phyloP scores from a whole-genome alignment of 2,113 vertebrate species.

The Ictalurus punctatus region DNA sequence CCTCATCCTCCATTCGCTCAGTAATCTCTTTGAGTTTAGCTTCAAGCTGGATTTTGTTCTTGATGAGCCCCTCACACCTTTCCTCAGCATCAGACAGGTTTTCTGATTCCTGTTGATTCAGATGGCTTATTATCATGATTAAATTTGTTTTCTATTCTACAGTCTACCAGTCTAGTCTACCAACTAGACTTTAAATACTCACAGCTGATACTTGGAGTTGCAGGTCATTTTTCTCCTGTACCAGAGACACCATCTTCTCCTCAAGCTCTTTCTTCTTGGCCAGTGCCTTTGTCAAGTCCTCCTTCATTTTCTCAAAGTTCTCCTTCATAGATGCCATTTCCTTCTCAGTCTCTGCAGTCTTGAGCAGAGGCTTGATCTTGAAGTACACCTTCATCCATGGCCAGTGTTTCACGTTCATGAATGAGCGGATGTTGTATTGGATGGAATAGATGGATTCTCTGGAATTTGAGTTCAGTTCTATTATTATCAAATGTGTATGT shows the following conservation, averaged over 20 bases:
- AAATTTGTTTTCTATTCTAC: neutral
- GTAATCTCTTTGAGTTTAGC: conserved; percentile 67
- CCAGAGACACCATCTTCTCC: conserved; percentile 78
- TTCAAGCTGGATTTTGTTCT: conserved; percentile 61
- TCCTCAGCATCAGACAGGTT: conserved; percentile 53
- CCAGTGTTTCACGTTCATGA: conserved; percentile 92
- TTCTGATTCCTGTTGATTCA: conserved; percentile 62
- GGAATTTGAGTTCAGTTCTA: too few species aligned
- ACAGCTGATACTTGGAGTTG: conserved; percentile 77
- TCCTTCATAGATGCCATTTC: conserved; percentile 75
- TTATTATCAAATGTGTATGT: too few species aligned
- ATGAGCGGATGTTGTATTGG: conserved; percentile 85
- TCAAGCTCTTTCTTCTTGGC: conserved; percentile 80
- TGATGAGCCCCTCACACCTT: conserved; percentile 52
- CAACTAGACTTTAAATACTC: conserved; percentile 41
- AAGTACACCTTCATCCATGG: conserved; percentile 94
- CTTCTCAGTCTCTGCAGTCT: conserved; percentile 78
- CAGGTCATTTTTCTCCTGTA: conserved; percentile 79
- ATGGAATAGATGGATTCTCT: conserved; percentile 56
- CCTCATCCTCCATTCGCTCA: conserved; percentile 72
- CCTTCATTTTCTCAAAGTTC: conserved; percentile 84
- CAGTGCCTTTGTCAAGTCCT: conserved; percentile 79
- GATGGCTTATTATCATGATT: neutral
- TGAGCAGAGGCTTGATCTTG: conserved; percentile 80
- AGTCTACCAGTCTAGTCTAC: too few species aligned